These are phyloP conservation scores for Sebastes kiyomatsui DNA, from an alignment of 2,797 vertebrate genomes.

Conservation along the genomic window DNA sequence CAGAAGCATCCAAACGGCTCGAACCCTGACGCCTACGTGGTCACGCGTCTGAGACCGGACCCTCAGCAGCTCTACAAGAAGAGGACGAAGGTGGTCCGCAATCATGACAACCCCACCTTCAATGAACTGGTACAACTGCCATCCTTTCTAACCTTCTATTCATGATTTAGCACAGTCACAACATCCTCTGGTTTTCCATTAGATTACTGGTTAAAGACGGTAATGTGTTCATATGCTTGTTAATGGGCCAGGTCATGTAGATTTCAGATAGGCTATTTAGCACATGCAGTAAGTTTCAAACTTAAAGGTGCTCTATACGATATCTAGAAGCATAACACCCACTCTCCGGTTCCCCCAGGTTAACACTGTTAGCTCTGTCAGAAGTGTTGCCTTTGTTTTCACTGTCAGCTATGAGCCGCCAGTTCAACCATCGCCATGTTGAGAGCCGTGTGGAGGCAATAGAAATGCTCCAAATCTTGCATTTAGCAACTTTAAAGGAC, in stretches of 20 bases:
- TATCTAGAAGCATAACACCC: no score
- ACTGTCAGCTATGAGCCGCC: no score
- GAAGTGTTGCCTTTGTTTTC: no score
- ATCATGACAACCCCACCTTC: slow-evolving; percentile 87
- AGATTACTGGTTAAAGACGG: not conserved
- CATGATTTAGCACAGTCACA: not conserved
- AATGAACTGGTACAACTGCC: slow-evolving; percentile 88
- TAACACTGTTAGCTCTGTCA: no score
- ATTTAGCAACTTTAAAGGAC: no score
- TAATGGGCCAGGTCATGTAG: not conserved
- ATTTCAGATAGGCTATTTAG: not conserved
- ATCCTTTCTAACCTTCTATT: not conserved
- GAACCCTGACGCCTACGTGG: slow-evolving; percentile 85
- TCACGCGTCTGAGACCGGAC: slow-evolving; percentile 85
- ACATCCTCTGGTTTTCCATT: not conserved
- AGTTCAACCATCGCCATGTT: no score
- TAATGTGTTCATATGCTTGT: not conserved
- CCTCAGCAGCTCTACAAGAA: slow-evolving; percentile 78
- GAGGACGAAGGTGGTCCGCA: slow-evolving; percentile 89
- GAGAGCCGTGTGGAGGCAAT: no score
- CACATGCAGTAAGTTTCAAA: not conserved
- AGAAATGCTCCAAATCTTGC: no score
- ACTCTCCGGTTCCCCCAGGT: no score
- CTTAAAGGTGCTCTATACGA: not conserved
- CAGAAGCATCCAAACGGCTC: slow-evolving; percentile 87